Percentiles rank a stretch among this genome's conserved stretches.
Evolutionary conservation across 2,113 vertebrate species (phyloP).

Genomic region (Epinephelus moara): DNA sequence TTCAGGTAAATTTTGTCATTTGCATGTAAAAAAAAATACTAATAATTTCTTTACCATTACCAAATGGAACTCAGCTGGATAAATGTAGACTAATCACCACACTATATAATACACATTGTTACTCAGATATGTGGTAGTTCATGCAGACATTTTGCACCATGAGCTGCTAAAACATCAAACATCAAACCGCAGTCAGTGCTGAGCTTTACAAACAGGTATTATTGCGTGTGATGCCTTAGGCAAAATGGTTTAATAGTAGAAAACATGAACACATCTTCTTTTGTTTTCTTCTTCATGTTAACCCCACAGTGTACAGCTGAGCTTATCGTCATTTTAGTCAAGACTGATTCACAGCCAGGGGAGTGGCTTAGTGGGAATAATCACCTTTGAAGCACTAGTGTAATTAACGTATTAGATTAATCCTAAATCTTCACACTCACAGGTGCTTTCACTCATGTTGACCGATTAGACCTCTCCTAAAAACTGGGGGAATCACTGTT

Average conservation of each 20-base stretch:
- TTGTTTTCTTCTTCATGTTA: background rate
- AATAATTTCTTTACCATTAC: background rate
- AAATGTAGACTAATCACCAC: background rate
- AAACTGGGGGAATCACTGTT: too few species aligned
- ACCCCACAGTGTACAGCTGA: background rate
- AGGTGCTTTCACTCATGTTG: too few species aligned
- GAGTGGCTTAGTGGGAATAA: background rate
- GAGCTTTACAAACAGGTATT: background rate
- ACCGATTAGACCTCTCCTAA: too few species aligned
- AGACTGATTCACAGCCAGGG: slow-evolving; percentile 19
- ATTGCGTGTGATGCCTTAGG: background rate
- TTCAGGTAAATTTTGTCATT: background rate
- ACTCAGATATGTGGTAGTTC: background rate
- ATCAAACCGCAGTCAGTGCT: background rate
- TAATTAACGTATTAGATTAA: slow-evolving; percentile 7
- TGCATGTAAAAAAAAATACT: background rate
- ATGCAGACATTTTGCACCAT: background rate
- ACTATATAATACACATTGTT: background rate
- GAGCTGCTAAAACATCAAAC: background rate
- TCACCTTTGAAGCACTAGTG: background rate
- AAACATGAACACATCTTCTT: too few species aligned
- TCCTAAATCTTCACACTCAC: background rate
- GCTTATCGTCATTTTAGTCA: slow-evolving; percentile 7
- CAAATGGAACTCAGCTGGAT: background rate
- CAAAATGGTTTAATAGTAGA: background rate